Base-by-base conservation (phyloP, 2,888 invertebrate species). In the Stenchaetothrips biformis region DNA sequence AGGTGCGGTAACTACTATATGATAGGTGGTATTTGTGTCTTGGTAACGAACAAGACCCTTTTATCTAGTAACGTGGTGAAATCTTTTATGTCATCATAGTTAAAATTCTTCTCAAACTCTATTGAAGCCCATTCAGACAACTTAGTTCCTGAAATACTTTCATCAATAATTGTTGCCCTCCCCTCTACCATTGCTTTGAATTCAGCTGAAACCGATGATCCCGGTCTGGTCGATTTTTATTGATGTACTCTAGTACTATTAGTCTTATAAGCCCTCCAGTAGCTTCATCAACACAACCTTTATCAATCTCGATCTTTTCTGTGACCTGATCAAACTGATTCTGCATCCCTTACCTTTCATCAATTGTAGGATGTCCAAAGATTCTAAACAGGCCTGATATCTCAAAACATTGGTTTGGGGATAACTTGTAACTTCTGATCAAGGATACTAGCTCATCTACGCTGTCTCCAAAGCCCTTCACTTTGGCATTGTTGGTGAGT, bases 141-240 rank as follows among this genome's bases (percentile, higher is more conserved):
- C 2, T 1, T 0, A 2, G 11, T n/a, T 2, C 1, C 1, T 1
- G 2, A 1, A 1, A 62, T 7, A 7, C 62, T 3, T 62, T 62
- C 62, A n/a, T 62, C 62, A 2, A 62, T 62, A 7, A 62, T 62
- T 62, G 62, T n/a, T n/a, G n/a, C 1, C n/a, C 11, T 16, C 1
- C 1, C 6, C 6, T n/a, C 11, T 1, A 62, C 62, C 1, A 62
- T 13, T 2, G 1, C 6, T 62, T 3, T 2, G 6, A 62, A 62
- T 2, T 16, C 7, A 2, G 4, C n/a, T 1, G n/a, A n/a, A 1
- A n/a, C 18, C 7, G 1, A 1, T 2, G 1, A n/a, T n/a, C n/a
- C n/a, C n/a, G n/a, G n/a, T n/a, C n/a, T n/a, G n/a, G n/a, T n/a
- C 62, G 0, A n/a, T 62, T 16, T n/a, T 62, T 62, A 6, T 13